Evolutionary conservation across 2,888 invertebrate species (phyloP).

Genomic region (Rambutsinella grinnellia): DNA sequence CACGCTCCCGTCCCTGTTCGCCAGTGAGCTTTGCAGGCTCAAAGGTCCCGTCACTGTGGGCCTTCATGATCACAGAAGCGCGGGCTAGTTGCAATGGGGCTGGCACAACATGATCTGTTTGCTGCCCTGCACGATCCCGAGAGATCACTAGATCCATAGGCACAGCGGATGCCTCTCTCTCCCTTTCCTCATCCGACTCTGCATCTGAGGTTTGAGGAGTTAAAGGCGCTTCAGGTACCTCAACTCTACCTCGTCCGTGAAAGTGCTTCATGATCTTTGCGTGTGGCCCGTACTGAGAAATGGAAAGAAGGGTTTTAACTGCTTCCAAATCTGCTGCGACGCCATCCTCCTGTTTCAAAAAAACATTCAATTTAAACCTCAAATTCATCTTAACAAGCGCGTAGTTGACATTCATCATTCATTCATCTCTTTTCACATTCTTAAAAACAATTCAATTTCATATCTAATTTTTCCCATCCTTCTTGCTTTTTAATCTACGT

Average conservation of each 20-base stretch:
- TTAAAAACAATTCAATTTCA: too few relatives aligned
- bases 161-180: slow-evolving; percentile 27
- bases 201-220: slow-evolving; percentile 91
- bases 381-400: neutral
- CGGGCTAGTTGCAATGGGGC: slow-evolving; percentile 62
- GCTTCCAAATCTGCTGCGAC: slow-evolving; percentile 70
- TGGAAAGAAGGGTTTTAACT: slow-evolving; percentile 69
- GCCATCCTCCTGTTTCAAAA: slow-evolving; percentile 56
- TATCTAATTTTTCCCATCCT: too few relatives aligned
- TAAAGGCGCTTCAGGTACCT: slow-evolving; percentile 71
- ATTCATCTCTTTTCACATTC: slow-evolving; percentile 5
- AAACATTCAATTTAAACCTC: neutral
- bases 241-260: slow-evolving; percentile 63
- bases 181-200: slow-evolving; percentile 70
- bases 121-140: slow-evolving; percentile 5
- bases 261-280: slow-evolving; percentile 26
- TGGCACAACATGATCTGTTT: neutral
- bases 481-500: too few relatives aligned
- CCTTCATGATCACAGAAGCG: slow-evolving; percentile 88
- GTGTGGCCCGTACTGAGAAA: slow-evolving; percentile 62
- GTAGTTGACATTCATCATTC: neutral
- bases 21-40: slow-evolving; percentile 61
- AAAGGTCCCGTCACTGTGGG: slow-evolving; percentile 85
- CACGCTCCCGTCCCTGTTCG: slow-evolving; percentile 29
- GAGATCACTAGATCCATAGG: slow-evolving; percentile 57